phyloP scores from a whole-genome alignment of 2,888 invertebrate species.

The Gymnocheta viridis region DNA sequence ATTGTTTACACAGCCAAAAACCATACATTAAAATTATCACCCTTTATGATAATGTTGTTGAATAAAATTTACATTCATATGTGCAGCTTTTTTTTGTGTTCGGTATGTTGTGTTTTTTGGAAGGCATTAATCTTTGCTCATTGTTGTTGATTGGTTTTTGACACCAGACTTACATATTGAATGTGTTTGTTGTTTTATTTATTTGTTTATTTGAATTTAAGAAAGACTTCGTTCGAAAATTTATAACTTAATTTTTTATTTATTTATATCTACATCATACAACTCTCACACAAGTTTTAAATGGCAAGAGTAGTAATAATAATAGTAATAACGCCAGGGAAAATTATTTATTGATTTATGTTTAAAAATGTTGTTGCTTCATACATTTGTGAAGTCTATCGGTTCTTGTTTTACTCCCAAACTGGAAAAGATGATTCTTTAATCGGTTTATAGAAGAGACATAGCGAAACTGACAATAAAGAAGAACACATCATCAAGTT shows the following conservation, averaged over 20 bases:
- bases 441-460: slow-evolving; percentile 42
- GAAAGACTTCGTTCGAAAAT: slow-evolving; percentile 38
- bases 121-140: slow-evolving; percentile 67
- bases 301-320: slow-evolving; percentile 48
- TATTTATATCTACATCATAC: slow-evolving; percentile 30
- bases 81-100: not conserved
- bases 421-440: not conserved
- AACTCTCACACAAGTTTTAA: slow-evolving; percentile 55
- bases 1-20: not conserved
- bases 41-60: not conserved
- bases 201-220: slow-evolving; percentile 55
- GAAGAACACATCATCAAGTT: slow-evolving; percentile 28
- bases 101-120: slow-evolving; percentile 35
- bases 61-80: slow-evolving; percentile 20
- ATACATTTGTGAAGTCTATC: slow-evolving; percentile 17
- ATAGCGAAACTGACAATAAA: not conserved
- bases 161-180: slow-evolving; percentile 50
- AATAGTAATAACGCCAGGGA: slow-evolving; percentile 50
- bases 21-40: not conserved
- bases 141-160: slow-evolving; percentile 69
- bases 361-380: slow-evolving; percentile 48
- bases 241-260: slow-evolving; percentile 68
- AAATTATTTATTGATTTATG: slow-evolving; percentile 68
- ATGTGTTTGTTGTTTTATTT: slow-evolving; percentile 38
- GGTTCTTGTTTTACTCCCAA: not conserved